Evolutionary conservation across 2,113 vertebrate species (phyloP).

Genomic region (Bujurquina vittata): DNA sequence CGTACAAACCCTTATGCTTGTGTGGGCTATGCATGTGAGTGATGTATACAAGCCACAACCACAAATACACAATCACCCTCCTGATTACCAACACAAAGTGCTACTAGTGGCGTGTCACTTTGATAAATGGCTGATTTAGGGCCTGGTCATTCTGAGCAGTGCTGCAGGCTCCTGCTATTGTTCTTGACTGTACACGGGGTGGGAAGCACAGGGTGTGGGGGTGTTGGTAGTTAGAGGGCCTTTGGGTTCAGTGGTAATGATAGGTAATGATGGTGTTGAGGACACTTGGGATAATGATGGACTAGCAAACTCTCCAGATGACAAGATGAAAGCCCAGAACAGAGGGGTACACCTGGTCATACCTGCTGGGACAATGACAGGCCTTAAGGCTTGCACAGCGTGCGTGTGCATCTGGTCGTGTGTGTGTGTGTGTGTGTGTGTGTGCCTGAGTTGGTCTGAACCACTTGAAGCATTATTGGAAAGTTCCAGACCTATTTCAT

Average conservation of each 20-base stretch:
- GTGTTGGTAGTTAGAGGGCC: constrained; percentile 40
- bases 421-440: constrained; percentile 3
- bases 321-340: constrained; percentile 73
- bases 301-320: constrained; percentile 73
- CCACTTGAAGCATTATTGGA: constrained; percentile 70
- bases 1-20: background rate
- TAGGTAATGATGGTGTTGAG: constrained; percentile 75
- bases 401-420: constrained; percentile 34
- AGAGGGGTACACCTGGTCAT: constrained; percentile 79
- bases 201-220: constrained; percentile 17
- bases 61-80: constrained; percentile 14
- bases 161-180: constrained; percentile 68
- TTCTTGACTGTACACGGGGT: constrained; percentile 48
- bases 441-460: constrained; percentile 25
- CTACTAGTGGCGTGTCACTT: constrained; percentile 51
- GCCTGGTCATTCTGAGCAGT: constrained; percentile 27
- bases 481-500: constrained; percentile 71
- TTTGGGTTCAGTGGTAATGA: constrained; percentile 69
- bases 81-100: constrained; percentile 52
- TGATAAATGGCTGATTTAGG: constrained; percentile 58
- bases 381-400: constrained; percentile 62
- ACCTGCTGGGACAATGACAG: constrained; percentile 81
- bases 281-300: constrained; percentile 76
- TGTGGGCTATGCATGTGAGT: constrained; percentile 3
- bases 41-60: constrained; percentile 9